A percentile compares a stretch with the other conserved stretches of the same genome.
Conservation (phyloP, 2,797 vertebrate species). For the Eupleurogrammus muticus region DNA sequence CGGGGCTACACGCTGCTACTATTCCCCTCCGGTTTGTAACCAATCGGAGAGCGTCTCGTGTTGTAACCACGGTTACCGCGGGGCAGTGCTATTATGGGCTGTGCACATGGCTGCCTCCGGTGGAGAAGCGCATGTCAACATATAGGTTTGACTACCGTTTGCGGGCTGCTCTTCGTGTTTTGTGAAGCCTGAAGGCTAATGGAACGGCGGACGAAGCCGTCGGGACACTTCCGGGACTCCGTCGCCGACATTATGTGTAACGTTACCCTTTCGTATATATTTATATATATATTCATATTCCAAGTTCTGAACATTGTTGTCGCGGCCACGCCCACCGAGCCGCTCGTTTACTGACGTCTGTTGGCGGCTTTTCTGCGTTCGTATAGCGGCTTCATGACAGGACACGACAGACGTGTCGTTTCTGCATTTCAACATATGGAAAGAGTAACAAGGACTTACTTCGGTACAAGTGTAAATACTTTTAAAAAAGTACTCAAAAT, state of each 20-base stretch:
- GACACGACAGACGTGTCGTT: not conserved
- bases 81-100: slow-evolving; percentile 66
- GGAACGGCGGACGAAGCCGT: not conserved
- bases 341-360: not conserved
- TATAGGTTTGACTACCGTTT: not conserved
- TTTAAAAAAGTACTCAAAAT: no score
- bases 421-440: not conserved
- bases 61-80: slow-evolving; percentile 56
- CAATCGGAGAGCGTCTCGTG: slow-evolving; percentile 58
- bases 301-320: not conserved
- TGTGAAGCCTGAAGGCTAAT: not conserved
- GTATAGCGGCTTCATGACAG: not conserved
- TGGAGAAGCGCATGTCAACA: slow-evolving; percentile 8
- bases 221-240: not conserved
- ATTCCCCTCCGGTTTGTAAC: slow-evolving; percentile 12
- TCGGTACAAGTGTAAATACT: no score
- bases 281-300: slow-evolving; percentile 1
- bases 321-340: no score
- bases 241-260: slow-evolving; percentile 11
- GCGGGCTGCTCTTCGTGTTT: no score
- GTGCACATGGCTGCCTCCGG: slow-evolving; percentile 59
- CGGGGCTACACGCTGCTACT: slow-evolving; percentile 19
- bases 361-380: no score
- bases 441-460: no score
- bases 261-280: no score